A percentile compares a stretch with the other conserved stretches of the same genome.
Conservation (phyloP, 2,888 invertebrate species). For the Xylocampa areola region DNA sequence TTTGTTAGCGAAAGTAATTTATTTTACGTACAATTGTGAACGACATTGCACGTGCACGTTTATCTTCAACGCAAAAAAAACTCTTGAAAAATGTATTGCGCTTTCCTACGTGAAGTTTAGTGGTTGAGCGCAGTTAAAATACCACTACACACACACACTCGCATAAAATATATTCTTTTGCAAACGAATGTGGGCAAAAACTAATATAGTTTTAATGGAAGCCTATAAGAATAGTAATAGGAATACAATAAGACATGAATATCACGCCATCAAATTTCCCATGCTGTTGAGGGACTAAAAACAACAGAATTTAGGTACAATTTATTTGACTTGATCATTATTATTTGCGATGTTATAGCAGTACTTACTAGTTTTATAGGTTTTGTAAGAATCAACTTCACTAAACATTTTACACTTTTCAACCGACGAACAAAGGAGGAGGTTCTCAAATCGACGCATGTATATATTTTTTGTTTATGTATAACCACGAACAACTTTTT, state of each 20-base stretch:
- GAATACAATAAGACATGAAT: conserved; percentile 38
- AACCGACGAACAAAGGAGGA: no score
- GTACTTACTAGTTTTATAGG: no score
- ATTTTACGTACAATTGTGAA: conserved; percentile 48
- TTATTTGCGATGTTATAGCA: no score
- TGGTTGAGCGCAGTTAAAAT: conserved; percentile 38
- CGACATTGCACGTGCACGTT: conserved; percentile 56
- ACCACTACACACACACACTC: conserved; percentile 11
- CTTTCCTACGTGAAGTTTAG: conserved; percentile 55
- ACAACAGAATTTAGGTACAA: no score
- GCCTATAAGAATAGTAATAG: conserved; percentile 28
- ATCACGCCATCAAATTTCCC: conserved; percentile 10
- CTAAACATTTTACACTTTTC: no score
- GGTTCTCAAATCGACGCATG: no score
- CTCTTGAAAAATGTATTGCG: conserved; percentile 58
- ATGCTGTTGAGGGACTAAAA: conserved; percentile 14
- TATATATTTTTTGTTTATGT: no score
- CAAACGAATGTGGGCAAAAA: conserved; percentile 16
- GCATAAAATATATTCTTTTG: conserved; percentile 20
- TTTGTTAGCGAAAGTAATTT: conserved; percentile 47
- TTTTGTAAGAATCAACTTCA: no score
- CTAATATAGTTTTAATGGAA: conserved; percentile 25
- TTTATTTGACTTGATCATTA: conserved; percentile 9
- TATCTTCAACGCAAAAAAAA: conserved; percentile 57
- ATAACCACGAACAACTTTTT: no score